These are phyloP conservation scores for Quadriops clusia DNA, from an alignment of 2,888 invertebrate genomes.

Conservation along the genomic window DNA sequence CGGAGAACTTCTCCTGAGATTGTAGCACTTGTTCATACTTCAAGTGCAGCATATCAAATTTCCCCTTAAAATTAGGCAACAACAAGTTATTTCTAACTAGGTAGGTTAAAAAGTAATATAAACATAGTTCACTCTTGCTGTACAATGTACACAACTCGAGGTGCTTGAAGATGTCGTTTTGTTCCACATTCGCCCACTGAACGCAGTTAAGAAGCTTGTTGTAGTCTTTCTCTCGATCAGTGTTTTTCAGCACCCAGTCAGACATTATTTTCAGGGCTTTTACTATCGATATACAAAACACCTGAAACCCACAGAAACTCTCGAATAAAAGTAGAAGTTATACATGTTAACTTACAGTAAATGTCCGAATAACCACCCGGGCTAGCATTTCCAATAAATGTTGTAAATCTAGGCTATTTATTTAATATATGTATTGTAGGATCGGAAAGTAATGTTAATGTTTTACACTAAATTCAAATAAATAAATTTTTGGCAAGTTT, in stretches of 20 bases:
- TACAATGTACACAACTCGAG: constrained; percentile 46
- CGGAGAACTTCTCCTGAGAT: too few relatives aligned
- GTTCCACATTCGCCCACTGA: constrained; percentile 38
- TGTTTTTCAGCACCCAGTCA: constrained; percentile 43
- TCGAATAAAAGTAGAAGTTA: too few relatives aligned
- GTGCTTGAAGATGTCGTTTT: constrained; percentile 40
- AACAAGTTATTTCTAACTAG: constrained; percentile 39
- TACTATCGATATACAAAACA: constrained; percentile 32
- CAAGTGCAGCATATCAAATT: constrained; percentile 37
- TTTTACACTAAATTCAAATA: too few relatives aligned
- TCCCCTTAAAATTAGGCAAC: constrained; percentile 38
- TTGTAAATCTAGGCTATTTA: too few relatives aligned
- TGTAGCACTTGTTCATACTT: constrained; percentile 38
- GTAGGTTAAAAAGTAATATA: constrained; percentile 40
- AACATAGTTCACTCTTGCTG: constrained; percentile 43
- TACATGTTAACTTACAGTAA: too few relatives aligned
- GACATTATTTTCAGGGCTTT: constrained; percentile 39
- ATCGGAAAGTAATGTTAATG: too few relatives aligned
- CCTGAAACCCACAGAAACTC: constrained; percentile 27
- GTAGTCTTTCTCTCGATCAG: constrained; percentile 42
- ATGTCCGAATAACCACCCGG: too few relatives aligned
- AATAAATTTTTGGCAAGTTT: too few relatives aligned
- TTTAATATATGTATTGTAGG: too few relatives aligned
- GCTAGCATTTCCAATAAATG: too few relatives aligned
- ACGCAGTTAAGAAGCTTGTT: constrained; percentile 41